Conservation (phyloP, 2,888 invertebrate species). For the Alsophila aescularia region DNA sequence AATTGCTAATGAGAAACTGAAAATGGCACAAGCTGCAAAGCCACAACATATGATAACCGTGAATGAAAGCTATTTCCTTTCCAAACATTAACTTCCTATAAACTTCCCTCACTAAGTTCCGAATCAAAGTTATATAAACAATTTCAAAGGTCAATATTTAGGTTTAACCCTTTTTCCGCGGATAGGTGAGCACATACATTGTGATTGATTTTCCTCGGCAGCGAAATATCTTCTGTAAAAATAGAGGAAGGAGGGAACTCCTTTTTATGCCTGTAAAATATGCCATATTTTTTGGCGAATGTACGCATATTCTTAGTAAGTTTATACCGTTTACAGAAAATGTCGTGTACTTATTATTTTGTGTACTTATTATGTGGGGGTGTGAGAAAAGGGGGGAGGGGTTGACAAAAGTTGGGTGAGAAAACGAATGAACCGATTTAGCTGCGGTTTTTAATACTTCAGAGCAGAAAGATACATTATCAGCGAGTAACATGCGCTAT, state of each 20-base stretch:
- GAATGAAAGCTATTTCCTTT: too few relatives aligned
- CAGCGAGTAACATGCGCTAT: too few relatives aligned
- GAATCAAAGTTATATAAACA: neutral
- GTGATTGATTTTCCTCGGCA: neutral
- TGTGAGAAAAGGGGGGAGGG: too few relatives aligned
- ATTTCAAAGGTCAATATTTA: slow-evolving; percentile 2
- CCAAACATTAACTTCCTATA: neutral
- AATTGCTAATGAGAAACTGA: too few relatives aligned
- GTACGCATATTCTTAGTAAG: neutral
- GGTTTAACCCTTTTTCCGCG: slow-evolving; percentile 1
- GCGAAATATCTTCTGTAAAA: slow-evolving; percentile 1
- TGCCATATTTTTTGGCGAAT: neutral
- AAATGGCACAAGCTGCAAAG: too few relatives aligned
- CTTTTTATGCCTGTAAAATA: slow-evolving; percentile 1
- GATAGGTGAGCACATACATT: neutral
- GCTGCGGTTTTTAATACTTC: too few relatives aligned
- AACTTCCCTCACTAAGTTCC: neutral
- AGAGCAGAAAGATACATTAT: too few relatives aligned
- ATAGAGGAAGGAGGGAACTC: neutral
- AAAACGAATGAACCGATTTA: too few relatives aligned
- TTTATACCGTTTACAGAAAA: neutral
- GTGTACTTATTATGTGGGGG: neutral
- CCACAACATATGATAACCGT: too few relatives aligned
- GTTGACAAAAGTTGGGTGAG: too few relatives aligned
- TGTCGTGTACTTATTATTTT: too few relatives aligned